Base-by-base conservation (phyloP, 2,888 invertebrate species). In the Acleris sparsana region DNA sequence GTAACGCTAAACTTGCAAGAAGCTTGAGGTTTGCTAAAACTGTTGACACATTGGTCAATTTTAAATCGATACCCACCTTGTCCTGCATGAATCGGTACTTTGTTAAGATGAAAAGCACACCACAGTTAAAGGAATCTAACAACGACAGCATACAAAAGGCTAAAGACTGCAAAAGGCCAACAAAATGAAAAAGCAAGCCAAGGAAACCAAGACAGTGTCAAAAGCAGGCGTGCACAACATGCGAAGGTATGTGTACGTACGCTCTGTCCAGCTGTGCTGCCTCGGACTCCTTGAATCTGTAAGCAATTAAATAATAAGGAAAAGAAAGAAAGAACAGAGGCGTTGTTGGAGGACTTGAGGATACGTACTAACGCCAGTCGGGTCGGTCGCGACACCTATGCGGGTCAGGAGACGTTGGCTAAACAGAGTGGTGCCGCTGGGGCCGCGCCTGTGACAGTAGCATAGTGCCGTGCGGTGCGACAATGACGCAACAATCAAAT, bases 281-380 rank as follows among this genome's bases (percentile, higher is more conserved):
- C 94, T 96, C 96, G 86, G 95, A 94, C 94, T 96, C 96, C 95
- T 96, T 96, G 95, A 96, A 96, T 95, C 96, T 96, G 96, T 82
- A 96, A 96, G 94, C 92, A 93, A 93, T 92, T 90, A 86, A 90
- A 93, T 77, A 87, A 88, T 89, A 89, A 89, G 90, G 89, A 88
- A 88, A 89, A 88, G 89, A 89, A 86, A 88, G 87, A 89, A 82
- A 87, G 84, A 84, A 84, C 82, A 75, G 80, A 82, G 80, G 82
- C 72, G 82, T 73, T 83, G 82, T 73, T 83, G 80, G 39, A 11
- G 39, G 39, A 13, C 3, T 39, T 39, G 39, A 39, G 13, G 77
- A 83, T 76, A 83, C 73, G 72, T 77, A 76, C 78, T 82, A n/a
- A 83, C 80, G 82, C 79, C 84, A 84, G 72, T 22, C 57, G 57